Base-by-base conservation (phyloP, 2,113 vertebrate species). In the Cochlearius cochlearius region DNA sequence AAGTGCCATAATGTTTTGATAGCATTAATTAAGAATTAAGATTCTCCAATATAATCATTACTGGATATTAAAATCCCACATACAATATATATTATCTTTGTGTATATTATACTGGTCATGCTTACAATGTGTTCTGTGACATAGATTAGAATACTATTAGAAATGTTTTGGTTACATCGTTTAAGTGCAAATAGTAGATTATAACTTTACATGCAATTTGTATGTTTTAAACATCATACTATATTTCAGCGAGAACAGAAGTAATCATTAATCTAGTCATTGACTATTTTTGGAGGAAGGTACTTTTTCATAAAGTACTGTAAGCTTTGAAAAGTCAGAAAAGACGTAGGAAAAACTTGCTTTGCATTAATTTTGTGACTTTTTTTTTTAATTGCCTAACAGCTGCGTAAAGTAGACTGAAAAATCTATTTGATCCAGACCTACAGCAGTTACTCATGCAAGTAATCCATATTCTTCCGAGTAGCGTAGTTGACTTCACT, bases 171-270 rank as follows among this genome's bases (percentile, higher is more conserved):
- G 94, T 95, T 97, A 95, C 43, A 93, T 96, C 2, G 2, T 85
- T 92, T 74, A 95, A 96, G 94, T 97, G 95, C 94, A 97, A 96
- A 85, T 79, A 96, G 77, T 71, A 82, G 74, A 59, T 86, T 76
- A 93, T 94, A 94, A 52, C n/a, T 95, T 95, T 39, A 88, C 96
- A 97, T 97, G 96, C 96, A 97, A 79, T 50, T 86, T 52, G 56
- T 96, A 75, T 86, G 58, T 73, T 82, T 89, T 78, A 86, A 82
- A 75, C 56, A 80, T 86, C 34, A 77, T 89, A 81, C 41, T 89
- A 21, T 74, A 90, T 68, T 89, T 94, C 52, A 72, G 74, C 91
- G 69, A 95, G 32, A 96, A 63, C n/a, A 41, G 13, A 89, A 0
- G 4, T 89, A 66, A 92, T 94, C 50, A 25, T 91, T 92, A 83